phyloP scores from a whole-genome alignment of 2,797 vertebrate species.

The Steatocranus sp. region DNA sequence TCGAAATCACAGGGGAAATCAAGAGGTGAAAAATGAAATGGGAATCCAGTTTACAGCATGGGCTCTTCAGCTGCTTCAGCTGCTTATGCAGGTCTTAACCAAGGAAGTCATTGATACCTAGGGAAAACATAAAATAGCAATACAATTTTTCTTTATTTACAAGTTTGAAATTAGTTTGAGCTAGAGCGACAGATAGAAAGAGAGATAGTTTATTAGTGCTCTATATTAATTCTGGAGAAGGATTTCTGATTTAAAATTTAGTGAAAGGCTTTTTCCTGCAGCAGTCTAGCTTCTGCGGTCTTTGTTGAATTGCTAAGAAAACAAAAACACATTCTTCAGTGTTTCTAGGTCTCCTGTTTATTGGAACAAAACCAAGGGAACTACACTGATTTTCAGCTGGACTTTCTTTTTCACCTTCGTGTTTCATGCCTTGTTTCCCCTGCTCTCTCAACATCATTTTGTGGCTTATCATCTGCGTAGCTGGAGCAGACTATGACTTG shows the following conservation, averaged over 20 bases:
- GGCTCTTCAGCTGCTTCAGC: slow-evolving; percentile 34
- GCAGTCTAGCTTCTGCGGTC: background rate
- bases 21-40: slow-evolving; percentile 67
- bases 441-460: background rate
- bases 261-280: background rate
- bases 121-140: background rate
- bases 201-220: background rate
- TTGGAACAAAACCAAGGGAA: background rate
- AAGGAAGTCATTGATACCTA: background rate
- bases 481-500: background rate
- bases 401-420: background rate
- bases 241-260: background rate
- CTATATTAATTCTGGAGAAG: background rate
- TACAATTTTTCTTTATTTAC: background rate
- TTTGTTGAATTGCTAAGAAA: background rate
- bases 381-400: background rate
- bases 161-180: background rate
- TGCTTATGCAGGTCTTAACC: slow-evolving; percentile 36
- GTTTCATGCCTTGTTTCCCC: background rate
- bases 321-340: background rate
- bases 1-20: slow-evolving; percentile 67
- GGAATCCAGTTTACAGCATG: slow-evolving; percentile 57
- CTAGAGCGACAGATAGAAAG: background rate
- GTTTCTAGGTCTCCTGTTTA: background rate
- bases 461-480: background rate